phyloP scores from a whole-genome alignment of 2,888 invertebrate genomes.

The Drosophila antonietae region DNA sequence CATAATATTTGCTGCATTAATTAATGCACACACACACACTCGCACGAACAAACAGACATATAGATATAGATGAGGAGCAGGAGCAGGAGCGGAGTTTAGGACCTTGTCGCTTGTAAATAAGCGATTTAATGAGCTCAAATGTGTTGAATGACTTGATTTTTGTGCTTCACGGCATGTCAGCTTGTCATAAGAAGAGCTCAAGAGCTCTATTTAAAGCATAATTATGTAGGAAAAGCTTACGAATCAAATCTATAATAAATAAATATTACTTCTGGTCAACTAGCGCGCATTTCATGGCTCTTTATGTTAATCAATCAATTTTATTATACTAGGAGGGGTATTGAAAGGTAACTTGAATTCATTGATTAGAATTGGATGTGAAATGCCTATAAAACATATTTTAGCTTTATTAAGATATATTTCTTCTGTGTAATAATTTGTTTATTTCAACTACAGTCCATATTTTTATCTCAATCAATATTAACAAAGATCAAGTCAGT shows the following conservation, averaged over 20 bases:
- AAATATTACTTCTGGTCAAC: conserved; percentile 9
- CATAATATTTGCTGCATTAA: conserved; percentile 69
- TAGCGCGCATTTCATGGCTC: background rate
- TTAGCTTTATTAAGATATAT: too few species aligned
- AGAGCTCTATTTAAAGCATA: conserved; percentile 34
- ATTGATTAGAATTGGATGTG: too few species aligned
- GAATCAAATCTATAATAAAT: background rate
- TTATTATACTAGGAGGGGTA: background rate
- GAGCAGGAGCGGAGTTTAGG: background rate
- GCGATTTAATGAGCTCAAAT: conserved; percentile 62
- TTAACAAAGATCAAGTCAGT: background rate
- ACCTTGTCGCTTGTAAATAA: conserved; percentile 33
- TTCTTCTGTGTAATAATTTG: too few species aligned
- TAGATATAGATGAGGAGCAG: background rate
- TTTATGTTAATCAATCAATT: background rate
- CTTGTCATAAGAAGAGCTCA: conserved; percentile 10
- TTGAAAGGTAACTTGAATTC: background rate
- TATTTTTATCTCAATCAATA: conserved; percentile 2
- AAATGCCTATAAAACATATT: too few species aligned
- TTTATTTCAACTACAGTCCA: background rate
- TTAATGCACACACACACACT: conserved; percentile 56
- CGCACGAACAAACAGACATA: conserved; percentile 8
- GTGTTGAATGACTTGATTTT: conserved; percentile 52
- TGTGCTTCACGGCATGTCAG: conserved; percentile 20
- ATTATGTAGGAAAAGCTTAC: conserved; percentile 7